Evolutionary conservation across 2,888 invertebrate genomes (phyloP).

Genomic region (Cotesia congregata): DNA sequence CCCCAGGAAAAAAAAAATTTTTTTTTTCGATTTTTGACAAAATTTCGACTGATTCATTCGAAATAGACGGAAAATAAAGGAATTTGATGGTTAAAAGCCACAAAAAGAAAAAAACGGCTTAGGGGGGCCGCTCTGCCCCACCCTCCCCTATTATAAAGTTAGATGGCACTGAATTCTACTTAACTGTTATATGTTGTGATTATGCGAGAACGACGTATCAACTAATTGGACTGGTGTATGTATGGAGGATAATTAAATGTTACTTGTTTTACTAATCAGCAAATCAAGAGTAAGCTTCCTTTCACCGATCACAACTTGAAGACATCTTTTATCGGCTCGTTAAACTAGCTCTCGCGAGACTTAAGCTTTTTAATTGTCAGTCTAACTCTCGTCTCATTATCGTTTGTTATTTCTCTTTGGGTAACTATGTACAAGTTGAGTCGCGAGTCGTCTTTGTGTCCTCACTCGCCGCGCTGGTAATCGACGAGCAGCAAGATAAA

Average conservation of each 20-base stretch:
- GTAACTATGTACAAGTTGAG: no score
- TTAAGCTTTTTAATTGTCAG: constrained; percentile 34
- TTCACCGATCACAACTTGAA: not conserved
- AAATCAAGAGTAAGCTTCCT: constrained; percentile 21
- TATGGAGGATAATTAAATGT: constrained; percentile 25
- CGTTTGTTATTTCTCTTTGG: not conserved
- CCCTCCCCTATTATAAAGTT: no score
- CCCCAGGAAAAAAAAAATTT: no score
- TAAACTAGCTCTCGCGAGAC: constrained; percentile 26
- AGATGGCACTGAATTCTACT: no score
- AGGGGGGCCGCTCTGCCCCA: no score
- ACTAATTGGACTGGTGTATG: constrained; percentile 33
- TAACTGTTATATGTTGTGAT: not conserved
- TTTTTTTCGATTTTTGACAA: no score
- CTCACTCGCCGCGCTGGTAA: constrained; percentile 1
- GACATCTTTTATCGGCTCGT: constrained; percentile 23
- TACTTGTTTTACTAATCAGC: constrained; percentile 28
- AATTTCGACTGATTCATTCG: no score
- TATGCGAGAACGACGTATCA: constrained; percentile 25
- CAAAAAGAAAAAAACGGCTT: no score
- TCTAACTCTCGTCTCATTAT: not conserved
- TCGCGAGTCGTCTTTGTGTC: not conserved
- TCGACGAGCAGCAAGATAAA: constrained; percentile 3
- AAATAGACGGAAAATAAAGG: no score
- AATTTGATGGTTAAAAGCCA: no score